Conservation (phyloP, 2,888 invertebrate species). For the Drosophila mulleri region DNA sequence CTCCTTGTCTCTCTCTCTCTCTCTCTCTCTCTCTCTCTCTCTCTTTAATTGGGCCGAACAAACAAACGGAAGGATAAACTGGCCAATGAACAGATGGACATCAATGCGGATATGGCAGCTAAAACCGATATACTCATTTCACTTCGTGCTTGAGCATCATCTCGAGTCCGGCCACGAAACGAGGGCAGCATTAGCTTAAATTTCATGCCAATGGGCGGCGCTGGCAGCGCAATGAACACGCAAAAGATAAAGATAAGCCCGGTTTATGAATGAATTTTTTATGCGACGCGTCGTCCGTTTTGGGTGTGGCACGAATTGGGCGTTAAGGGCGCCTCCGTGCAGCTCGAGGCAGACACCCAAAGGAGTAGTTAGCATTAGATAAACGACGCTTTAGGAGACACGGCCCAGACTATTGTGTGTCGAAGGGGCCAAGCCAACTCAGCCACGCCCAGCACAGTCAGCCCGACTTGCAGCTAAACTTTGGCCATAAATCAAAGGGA, state of each 20-base stretch:
- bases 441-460: background rate
- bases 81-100: too few species aligned
- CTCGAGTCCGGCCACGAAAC: conserved; percentile 10
- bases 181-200: conserved; percentile 9
- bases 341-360: conserved; percentile 73
- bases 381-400: conserved; percentile 67
- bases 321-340: conserved; percentile 46
- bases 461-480: background rate
- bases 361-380: conserved; percentile 77
- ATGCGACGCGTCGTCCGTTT: conserved; percentile 46
- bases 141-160: background rate
- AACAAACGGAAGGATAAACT: too few species aligned
- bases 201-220: conserved; percentile 4
- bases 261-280: conserved; percentile 75
- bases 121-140: background rate
- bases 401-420: conserved; percentile 44
- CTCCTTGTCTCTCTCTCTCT: too few species aligned
- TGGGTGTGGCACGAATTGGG: conserved; percentile 16
- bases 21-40: too few species aligned
- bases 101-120: background rate
- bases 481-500: conserved; percentile 60
- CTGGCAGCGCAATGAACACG: conserved; percentile 32
- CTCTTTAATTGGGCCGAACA: too few species aligned
- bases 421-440: background rate
- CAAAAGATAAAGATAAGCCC: conserved; percentile 57